phyloP scores from a whole-genome alignment of 2,888 invertebrate species.

The Diadromus collaris region DNA sequence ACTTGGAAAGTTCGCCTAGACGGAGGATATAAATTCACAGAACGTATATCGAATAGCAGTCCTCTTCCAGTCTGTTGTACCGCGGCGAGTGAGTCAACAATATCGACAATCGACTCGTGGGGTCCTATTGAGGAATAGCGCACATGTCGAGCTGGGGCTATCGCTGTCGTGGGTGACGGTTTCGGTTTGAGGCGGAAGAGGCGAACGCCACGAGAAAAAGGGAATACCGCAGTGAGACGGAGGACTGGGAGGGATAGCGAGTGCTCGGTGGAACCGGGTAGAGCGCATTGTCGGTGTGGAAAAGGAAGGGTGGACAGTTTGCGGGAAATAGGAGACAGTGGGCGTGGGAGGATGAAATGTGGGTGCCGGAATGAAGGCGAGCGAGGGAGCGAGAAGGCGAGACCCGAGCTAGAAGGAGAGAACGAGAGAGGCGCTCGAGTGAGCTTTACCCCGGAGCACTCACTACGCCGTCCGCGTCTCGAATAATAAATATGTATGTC shows the following conservation, averaged over 20 bases:
- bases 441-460: conserved; percentile 51
- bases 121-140: conserved; percentile 25
- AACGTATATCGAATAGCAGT: conserved; percentile 3
- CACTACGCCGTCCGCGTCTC: conserved; percentile 50
- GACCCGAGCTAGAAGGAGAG: neutral
- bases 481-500: conserved; percentile 71
- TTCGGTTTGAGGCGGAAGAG: neutral
- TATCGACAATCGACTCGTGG: conserved; percentile 26
- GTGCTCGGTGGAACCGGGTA: conserved; percentile 13
- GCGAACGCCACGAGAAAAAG: conserved; percentile 9
- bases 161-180: conserved; percentile 12
- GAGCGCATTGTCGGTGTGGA: conserved; percentile 44
- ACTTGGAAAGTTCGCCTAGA: neutral
- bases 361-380: conserved; percentile 21
- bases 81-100: conserved; percentile 26
- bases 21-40: neutral
- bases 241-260: neutral
- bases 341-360: conserved; percentile 54
- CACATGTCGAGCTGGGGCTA: conserved; percentile 7
- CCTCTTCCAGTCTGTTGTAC: conserved; percentile 12
- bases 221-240: conserved; percentile 12
- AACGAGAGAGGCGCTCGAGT: neutral
- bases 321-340: conserved; percentile 54
- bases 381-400: conserved; percentile 9
- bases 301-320: conserved; percentile 54